Base-by-base conservation (phyloP, 2,797 vertebrate species). In the Todus mexicanus region DNA sequence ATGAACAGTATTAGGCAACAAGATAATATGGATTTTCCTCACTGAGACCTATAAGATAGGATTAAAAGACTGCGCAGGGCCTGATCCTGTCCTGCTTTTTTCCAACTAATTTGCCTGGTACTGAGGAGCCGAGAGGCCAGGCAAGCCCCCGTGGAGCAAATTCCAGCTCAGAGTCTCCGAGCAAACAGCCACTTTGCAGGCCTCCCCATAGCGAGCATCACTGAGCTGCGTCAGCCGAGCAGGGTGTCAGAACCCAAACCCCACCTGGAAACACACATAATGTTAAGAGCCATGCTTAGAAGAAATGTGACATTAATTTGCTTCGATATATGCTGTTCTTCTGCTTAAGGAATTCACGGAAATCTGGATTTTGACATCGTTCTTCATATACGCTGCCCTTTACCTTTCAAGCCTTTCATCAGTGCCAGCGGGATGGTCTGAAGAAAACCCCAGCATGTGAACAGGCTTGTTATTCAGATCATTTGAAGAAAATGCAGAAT, bases 1-100 rank as follows among this genome's bases (percentile, higher is more conserved):
- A 73, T 89, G 76, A 95, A 76, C 53, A 78, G 81, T 42, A 68
- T 89, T 93, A 95, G 48, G 70, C 79, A 95, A 95, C 27, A 48
- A 91, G 87, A 93, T 93, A 93, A 93, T 31, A 70, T 75, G 87
- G 92, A 87, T 94, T 96, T 95, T 90, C 72, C 26, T 65, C 23
- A 7, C 42, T 80, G 87, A 92, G 83, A 93, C 18, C 63, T 75
- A 10, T 27, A 66, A 92, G 51, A 87, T 37, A 89, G 90, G 87
- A 95, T 91, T 95, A 95, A 90, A 85, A 25, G 64, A 60, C 47
- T 66, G 26, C 37, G 85, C 40, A 37, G 76, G 89, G 70, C 72
- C 82, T 80, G 90, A 95, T 95, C 65, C 84, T 87, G 54, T 37
- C 54, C 59, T 68, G 23, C 56, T 12, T 84, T 94, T 94, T 89